Percentiles rank a stretch among this genome's conserved stretches.
phyloP scores from a whole-genome alignment of 2,888 invertebrate genomes.

The Lasioglossum lativentre region DNA sequence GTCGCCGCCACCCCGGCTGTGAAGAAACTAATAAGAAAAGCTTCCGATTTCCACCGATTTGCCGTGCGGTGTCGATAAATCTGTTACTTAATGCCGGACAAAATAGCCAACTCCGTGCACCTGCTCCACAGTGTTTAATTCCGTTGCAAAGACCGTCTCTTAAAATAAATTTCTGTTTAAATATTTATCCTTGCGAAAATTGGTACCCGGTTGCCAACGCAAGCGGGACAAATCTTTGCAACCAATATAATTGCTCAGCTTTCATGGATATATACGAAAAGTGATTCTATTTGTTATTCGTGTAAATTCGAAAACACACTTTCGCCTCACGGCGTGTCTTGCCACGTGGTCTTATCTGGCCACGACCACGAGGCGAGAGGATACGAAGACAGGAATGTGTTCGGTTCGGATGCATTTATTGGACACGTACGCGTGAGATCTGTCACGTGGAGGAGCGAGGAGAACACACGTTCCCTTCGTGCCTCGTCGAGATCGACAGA shows the following conservation, averaged over 20 bases:
- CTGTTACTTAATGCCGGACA: not conserved
- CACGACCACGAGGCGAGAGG: not conserved
- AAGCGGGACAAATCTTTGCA: no score
- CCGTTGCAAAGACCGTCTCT: not conserved
- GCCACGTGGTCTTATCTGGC: constrained; percentile 36
- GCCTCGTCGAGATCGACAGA: constrained; percentile 56
- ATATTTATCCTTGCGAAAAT: no score
- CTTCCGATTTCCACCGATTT: constrained; percentile 17
- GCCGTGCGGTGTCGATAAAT: constrained; percentile 2
- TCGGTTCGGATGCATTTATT: constrained; percentile 39
- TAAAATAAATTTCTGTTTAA: no score
- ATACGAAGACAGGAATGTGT: constrained; percentile 16
- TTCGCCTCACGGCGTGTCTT: no score
- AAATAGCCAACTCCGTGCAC: no score
- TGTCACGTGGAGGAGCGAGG: constrained; percentile 62
- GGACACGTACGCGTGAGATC: constrained; percentile 59
- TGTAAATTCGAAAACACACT: no score
- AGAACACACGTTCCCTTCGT: constrained; percentile 49
- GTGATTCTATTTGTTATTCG: no score
- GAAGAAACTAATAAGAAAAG: constrained; percentile 49
- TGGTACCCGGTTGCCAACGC: no score
- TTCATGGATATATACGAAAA: no score
- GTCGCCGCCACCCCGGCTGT: constrained; percentile 18
- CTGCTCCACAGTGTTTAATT: not conserved
- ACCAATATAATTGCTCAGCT: no score